Percentiles rank a stretch among this genome's conserved stretches.
These are phyloP conservation scores for Pluvianellus socialis DNA, from an alignment of 2,113 vertebrate genomes.

Conservation along the genomic window DNA sequence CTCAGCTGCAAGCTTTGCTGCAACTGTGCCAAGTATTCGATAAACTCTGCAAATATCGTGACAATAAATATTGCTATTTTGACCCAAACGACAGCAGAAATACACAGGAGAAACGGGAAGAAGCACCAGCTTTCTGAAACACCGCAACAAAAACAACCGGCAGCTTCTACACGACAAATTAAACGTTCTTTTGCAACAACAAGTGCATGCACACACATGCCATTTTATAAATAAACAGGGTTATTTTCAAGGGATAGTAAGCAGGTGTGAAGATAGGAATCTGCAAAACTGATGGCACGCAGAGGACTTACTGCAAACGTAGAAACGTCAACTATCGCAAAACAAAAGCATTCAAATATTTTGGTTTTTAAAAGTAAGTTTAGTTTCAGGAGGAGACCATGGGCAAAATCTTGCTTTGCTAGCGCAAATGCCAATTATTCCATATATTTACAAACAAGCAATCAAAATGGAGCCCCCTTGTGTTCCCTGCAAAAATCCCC, in stretches of 20 bases:
- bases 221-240: not conserved
- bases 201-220: not conserved
- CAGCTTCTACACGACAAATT: not conserved
- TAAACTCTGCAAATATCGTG: not conserved
- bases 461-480: not conserved
- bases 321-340: not conserved
- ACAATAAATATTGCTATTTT: not conserved
- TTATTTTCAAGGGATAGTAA: not conserved
- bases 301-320: not conserved
- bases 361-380: not conserved
- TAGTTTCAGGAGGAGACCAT: not conserved
- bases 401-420: not conserved
- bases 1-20: not conserved
- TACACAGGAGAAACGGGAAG: rapidly evolving
- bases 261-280: not conserved
- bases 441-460: not conserved
- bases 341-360: not conserved
- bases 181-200: not conserved
- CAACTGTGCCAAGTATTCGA: not conserved
- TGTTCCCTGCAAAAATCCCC: not conserved
- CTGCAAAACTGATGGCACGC: not conserved
- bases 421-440: not conserved
- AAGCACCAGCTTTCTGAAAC: not conserved
- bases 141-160: not conserved
- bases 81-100: not conserved